These are phyloP conservation scores for Iguana delicatissima DNA, from an alignment of 2,797 vertebrate genomes.

Conservation along the genomic window DNA sequence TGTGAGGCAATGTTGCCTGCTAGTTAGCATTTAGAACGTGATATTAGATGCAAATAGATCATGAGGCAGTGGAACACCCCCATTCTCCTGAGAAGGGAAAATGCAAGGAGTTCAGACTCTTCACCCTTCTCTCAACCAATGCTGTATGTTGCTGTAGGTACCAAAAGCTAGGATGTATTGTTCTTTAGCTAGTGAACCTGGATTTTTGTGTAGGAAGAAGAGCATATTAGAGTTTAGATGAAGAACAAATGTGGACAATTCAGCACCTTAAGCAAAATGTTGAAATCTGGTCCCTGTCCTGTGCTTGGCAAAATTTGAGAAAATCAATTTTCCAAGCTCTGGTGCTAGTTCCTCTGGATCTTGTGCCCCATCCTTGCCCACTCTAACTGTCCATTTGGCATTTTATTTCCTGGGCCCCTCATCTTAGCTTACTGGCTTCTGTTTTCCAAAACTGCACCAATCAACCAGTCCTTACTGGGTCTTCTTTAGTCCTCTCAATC, in stretches of 20 bases:
- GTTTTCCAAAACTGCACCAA: background rate
- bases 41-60: slow-evolving; percentile 68
- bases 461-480: background rate
- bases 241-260: background rate
- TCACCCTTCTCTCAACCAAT: background rate
- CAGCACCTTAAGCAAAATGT: background rate
- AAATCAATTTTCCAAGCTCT: no score
- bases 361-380: background rate
- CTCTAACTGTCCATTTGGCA: background rate
- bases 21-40: slow-evolving; percentile 74
- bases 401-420: background rate
- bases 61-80: slow-evolving; percentile 37
- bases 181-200: background rate
- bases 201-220: background rate
- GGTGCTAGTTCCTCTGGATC: background rate
- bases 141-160: background rate
- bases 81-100: background rate
- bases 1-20: slow-evolving; percentile 69
- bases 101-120: background rate
- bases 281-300: background rate
- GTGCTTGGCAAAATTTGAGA: background rate
- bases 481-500: background rate
- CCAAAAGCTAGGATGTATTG: background rate
- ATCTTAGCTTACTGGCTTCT: background rate
- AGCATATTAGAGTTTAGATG: background rate